phyloP scores from a whole-genome alignment of 2,113 vertebrate genomes.

The Ceuthmochares aereus region DNA sequence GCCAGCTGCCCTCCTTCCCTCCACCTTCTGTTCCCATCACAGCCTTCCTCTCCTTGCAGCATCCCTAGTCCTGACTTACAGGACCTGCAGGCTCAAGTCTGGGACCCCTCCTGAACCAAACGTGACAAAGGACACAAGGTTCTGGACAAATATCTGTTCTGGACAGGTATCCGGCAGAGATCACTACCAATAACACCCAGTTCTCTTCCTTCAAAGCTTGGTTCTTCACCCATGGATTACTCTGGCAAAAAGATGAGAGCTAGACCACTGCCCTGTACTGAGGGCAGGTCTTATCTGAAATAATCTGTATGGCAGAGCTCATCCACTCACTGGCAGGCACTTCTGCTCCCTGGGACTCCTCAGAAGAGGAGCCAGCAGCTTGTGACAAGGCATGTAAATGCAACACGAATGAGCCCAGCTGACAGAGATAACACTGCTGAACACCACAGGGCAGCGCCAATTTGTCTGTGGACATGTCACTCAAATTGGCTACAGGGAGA shows the following conservation, averaged over 20 bases:
- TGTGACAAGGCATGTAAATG: not conserved
- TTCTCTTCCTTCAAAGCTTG: not conserved
- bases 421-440: not conserved
- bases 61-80: not conserved
- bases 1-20: not conserved
- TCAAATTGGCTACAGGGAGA: not conserved
- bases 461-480: not conserved
- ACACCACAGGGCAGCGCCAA: not conserved
- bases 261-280: not conserved
- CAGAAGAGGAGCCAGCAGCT: not conserved
- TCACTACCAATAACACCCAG: not conserved
- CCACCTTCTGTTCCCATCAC: not conserved
- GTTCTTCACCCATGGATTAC: not conserved
- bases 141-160: not conserved
- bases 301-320: not conserved
- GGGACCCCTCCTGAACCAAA: not conserved
- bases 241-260: not conserved
- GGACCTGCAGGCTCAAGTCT: not conserved
- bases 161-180: not conserved
- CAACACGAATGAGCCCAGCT: not conserved
- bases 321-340: not conserved
- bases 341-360: not conserved
- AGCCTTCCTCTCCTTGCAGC: not conserved
- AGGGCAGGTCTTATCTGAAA: not conserved
- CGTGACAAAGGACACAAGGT: not conserved